phyloP scores from a whole-genome alignment of 1,140 invertebrate species.

The Zelostemma sp. region DNA sequence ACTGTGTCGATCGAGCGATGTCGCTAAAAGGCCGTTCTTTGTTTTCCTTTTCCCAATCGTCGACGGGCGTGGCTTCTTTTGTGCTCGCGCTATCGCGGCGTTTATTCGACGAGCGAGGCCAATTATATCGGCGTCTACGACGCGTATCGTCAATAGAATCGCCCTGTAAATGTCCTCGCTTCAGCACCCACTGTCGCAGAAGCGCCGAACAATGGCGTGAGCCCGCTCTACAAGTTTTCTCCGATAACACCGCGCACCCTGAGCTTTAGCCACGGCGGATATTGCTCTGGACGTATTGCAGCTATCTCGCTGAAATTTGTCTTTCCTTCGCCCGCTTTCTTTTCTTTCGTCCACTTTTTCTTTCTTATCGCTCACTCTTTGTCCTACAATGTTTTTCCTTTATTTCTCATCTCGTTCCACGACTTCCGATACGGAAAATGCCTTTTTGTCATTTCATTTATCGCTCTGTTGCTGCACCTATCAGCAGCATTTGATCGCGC shows the following conservation, averaged over 20 bases:
- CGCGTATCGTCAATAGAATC: not conserved
- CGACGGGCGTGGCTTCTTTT: not conserved
- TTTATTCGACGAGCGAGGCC: not conserved
- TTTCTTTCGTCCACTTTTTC: not conserved
- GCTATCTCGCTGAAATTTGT: slow-evolving; percentile 28
- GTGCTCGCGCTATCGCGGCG: not conserved
- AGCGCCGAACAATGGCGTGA: slow-evolving; percentile 34
- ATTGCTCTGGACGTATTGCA: slow-evolving; percentile 23
- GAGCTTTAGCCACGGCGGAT: slow-evolving; percentile 10
- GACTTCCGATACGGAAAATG: too few species aligned
- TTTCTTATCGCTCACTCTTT: slow-evolving; percentile 15
- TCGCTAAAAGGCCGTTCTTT: not conserved
- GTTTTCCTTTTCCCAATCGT: not conserved
- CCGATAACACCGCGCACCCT: slow-evolving; percentile 22
- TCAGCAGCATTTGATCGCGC: too few species aligned
- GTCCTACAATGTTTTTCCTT: slow-evolving; percentile 1
- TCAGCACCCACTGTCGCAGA: slow-evolving; percentile 10
- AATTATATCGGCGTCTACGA: not conserved
- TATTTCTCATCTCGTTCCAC: not conserved
- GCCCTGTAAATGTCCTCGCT: not conserved
- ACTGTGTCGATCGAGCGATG: not conserved
- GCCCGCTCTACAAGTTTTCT: slow-evolving; percentile 18
- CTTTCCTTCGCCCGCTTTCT: slow-evolving; percentile 15
- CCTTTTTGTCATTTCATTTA: too few species aligned
- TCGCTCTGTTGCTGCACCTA: too few species aligned